Evolutionary conservation across 1,140 invertebrate species (phyloP), one percentile per base, ranked within the genome.

Genomic region (Oncopodura yosiiana): DNA sequence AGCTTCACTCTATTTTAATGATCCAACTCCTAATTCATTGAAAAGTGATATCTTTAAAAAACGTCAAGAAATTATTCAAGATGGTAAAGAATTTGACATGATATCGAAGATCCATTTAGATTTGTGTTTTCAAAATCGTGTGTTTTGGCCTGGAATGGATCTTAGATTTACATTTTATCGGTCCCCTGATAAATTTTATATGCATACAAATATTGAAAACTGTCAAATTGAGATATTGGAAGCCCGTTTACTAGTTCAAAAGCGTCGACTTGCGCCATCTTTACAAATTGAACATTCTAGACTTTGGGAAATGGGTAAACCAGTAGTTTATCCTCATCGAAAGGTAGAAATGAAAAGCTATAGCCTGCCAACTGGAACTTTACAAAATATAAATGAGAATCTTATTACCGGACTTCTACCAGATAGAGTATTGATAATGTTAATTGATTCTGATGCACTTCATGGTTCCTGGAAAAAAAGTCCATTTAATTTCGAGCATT

Each of bases 41-140:
- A 56, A 61, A 45, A 55, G 69, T 56, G 46, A 46, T 43, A 68
- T 68, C 14, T 68, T 58, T 23, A 36, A 27, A 30, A 62, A 65
- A 56, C 55, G 68, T 34, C 45, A 63, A 52, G 14, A 65, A 43
- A 44, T 63, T 4, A 52, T 63, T 51, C 52, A 54, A 50, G 23
- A 44, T 49, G 62, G 60, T 30, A 55, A 58, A 29, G 23, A 43
- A 11, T 56, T 66, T 58, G 65, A 68, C 52, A 1, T 69, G 9
- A 41, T 59, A 1, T 63, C 64, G 11, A 53, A 54, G 38, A 41
- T 52, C 1, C 43, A 59, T 18, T 8, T 23, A 14, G 61, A 64
- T 30, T 21, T 68, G 8, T 56, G 53, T 39, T 24, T 26, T 11
- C 58, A 62, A 42, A 41, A 36, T 0, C 46, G 43, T 34, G 59